phyloP scores from a whole-genome alignment of 1,140 invertebrate genomes.

The Campoletis sonorensis region DNA sequence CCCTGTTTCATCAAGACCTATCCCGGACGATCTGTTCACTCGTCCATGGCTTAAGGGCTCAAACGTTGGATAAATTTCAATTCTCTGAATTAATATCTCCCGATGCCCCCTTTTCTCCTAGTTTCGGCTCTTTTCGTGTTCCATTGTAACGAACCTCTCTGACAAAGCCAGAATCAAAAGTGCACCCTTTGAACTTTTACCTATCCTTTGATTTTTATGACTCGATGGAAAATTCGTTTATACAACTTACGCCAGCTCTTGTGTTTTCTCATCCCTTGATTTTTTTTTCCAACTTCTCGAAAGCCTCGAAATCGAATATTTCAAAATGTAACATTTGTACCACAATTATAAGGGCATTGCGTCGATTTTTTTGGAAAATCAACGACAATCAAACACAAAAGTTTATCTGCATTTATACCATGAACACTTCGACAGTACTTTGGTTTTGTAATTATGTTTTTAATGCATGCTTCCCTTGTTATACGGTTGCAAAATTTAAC shows the following conservation, averaged over 20 bases:
- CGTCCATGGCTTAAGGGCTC: not conserved
- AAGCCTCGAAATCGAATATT: too few species aligned
- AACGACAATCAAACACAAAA: too few species aligned
- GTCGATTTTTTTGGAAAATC: not conserved
- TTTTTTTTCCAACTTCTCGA: too few species aligned
- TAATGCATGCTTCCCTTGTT: conserved; percentile 9
- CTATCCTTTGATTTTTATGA: too few species aligned
- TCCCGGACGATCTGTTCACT: not conserved
- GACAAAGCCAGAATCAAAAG: conserved; percentile 19
- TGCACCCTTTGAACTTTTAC: too few species aligned
- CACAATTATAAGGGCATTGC: not conserved
- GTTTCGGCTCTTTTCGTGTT: not conserved
- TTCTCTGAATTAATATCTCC: conserved; percentile 22
- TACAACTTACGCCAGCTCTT: too few species aligned
- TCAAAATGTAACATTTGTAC: not conserved
- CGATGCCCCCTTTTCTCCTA: not conserved
- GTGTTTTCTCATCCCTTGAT: too few species aligned
- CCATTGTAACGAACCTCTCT: conserved; percentile 11
- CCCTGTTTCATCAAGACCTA: conserved; percentile 18
- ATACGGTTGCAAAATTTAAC: conserved; percentile 9
- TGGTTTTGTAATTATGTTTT: conserved; percentile 24
- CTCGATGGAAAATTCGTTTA: too few species aligned
- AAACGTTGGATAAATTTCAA: conserved; percentile 20
- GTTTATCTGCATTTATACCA: not conserved
- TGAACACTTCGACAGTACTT: not conserved